Base-by-base conservation (phyloP, 2,113 vertebrate species). In the Saiga tatarica region DNA sequence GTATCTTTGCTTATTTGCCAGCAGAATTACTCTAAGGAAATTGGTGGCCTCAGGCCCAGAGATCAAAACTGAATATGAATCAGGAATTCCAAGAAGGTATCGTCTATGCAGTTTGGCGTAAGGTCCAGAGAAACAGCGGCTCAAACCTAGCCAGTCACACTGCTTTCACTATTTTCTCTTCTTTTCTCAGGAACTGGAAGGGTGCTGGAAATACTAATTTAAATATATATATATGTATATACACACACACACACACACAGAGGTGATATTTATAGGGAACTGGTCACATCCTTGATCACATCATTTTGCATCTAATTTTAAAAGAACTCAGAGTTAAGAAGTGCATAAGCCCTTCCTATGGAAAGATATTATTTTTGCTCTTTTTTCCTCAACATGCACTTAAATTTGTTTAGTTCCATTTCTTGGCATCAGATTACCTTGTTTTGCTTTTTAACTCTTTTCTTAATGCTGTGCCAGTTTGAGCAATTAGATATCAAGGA, bases 291-390 rank as follows among this genome's bases (percentile, higher is more conserved):
- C 28, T n/a, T 47, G 74, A 95, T 57, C 87, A 85, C 47, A 91
- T 82, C 76, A 76, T n/a, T 57, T 64, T 12, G 23, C 71, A 42
- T 86, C 74, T 91, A 53, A 71, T 55, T 94, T 95, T 53, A 92
- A 92, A 92, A 93, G 52, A 91, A 97, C 55, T 74, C 36, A 91
- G 39, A 36, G 76, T 78, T 93, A 76, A 86, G 13, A 74, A 88
- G 92, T 87, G 87, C 13, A 89, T 21, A 79, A 52, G 60, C 23
- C 76, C 9, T 76, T 57, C 55, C 45, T n/a, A 59, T 0, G 52
- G 23, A 83, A 96, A 36, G n/a, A 55, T 10, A 53, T 15, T 39
- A 67, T 62, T 15, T 95, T 86, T 91, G 74, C 13, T 94, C 26
- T 17, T 12, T 39, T 13, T 71, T 94, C 81, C 81, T 91, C 59